Conservation (phyloP, 1,140 invertebrate genomes). For the Euglossa dilemma region DNA sequence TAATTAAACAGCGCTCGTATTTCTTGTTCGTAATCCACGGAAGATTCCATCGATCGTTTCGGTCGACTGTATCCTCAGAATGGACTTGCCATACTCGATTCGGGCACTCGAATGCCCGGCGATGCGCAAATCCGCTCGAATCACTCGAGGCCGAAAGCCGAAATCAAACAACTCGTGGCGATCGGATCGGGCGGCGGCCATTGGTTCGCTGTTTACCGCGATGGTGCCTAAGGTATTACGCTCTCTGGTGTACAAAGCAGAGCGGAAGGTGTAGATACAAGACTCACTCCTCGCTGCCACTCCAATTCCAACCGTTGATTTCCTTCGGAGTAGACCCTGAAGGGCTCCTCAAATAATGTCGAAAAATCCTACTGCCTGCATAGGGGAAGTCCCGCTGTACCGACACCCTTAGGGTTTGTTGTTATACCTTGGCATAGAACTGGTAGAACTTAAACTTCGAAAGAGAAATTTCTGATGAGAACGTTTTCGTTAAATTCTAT, state of each 20-base stretch:
- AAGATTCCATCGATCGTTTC: background rate
- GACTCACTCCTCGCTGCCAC: conserved; percentile 48
- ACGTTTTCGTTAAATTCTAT: too few relatives aligned
- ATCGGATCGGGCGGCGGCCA: conserved; percentile 16
- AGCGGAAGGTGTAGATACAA: conserved; percentile 38
- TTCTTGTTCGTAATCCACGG: background rate
- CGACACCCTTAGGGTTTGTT: too few relatives aligned
- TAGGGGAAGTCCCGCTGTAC: background rate
- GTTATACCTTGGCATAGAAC: too few relatives aligned
- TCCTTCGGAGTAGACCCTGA: conserved; percentile 50
- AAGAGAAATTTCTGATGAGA: too few relatives aligned
- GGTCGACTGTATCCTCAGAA: background rate
- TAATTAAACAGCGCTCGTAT: background rate
- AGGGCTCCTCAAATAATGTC: conserved; percentile 71
- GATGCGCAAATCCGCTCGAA: conserved; percentile 54
- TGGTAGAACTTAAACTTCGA: too few relatives aligned
- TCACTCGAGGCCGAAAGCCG: conserved; percentile 55
- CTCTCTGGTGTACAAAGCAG: conserved; percentile 13
- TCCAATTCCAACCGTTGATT: conserved; percentile 72
- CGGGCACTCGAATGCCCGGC: conserved; percentile 30
- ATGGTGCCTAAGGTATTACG: conserved; percentile 62
- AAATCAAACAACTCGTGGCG: conserved; percentile 59
- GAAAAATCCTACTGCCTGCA: conserved; percentile 60
- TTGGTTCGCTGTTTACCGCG: conserved; percentile 56
- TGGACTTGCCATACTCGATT: conserved; percentile 32